Conservation (phyloP, 2,113 vertebrate genomes). For the Phodopus roborovskii region DNA sequence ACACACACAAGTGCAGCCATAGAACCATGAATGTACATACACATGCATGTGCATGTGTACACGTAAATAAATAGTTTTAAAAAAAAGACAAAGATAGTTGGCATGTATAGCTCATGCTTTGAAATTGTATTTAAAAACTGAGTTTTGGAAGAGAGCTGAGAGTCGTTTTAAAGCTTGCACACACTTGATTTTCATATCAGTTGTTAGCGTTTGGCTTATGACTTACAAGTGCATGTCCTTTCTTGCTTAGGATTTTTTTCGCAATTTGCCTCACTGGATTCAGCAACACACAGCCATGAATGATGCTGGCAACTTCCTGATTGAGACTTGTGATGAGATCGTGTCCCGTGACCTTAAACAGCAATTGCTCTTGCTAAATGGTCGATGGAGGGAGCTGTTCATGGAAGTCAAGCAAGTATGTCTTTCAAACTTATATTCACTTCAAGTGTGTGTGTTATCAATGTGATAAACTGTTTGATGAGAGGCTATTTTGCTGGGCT, state of each 20-base stretch:
- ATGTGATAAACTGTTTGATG: background rate
- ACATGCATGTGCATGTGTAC: background rate
- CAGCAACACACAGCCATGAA: slow-evolving; percentile 98
- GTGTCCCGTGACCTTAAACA: slow-evolving; percentile 98
- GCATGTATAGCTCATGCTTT: slow-evolving; percentile 20
- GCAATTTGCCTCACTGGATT: slow-evolving; percentile 91
- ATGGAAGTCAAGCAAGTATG: slow-evolving; percentile 96
- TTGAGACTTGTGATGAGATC: slow-evolving; percentile 97
- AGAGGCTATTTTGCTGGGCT: background rate
- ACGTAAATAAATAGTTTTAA: too few relatives aligned
- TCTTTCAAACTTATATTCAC: background rate
- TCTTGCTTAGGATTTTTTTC: slow-evolving; percentile 86
- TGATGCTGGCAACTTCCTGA: slow-evolving; percentile 98
- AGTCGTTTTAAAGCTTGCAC: background rate
- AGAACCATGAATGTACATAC: background rate
- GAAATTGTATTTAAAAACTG: background rate
- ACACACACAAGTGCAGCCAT: too few relatives aligned
- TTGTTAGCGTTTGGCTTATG: background rate
- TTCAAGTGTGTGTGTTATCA: rapidly evolving
- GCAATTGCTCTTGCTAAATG: slow-evolving; percentile 94
- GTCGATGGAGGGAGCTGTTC: slow-evolving; percentile 90
- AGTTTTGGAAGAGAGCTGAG: slow-evolving; percentile 13
- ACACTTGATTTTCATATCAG: background rate
- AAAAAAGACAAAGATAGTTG: background rate
- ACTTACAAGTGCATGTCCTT: background rate